Percentiles rank a stretch among this genome's conserved stretches.
Evolutionary conservation across 1,140 invertebrate species (phyloP).

Genomic region (Drosophila arawakana): DNA sequence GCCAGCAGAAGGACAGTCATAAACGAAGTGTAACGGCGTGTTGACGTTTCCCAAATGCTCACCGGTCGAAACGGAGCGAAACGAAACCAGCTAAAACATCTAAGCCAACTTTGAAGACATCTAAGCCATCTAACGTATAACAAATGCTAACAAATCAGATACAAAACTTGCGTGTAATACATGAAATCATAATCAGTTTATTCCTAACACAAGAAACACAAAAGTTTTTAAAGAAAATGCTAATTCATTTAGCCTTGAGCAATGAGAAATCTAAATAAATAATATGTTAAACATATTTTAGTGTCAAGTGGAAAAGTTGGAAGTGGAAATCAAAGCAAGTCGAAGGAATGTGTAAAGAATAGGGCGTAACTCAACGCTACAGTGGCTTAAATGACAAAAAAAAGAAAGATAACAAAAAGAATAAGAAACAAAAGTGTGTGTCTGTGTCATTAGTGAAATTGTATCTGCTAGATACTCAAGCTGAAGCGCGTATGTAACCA

Average conservation of each 20-base stretch:
- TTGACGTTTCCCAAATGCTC: constrained; percentile 57
- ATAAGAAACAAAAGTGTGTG: constrained; percentile 1
- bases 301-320: no score
- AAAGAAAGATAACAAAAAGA: constrained; percentile 13
- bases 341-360: no score
- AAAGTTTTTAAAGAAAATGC: no score
- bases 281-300: no score
- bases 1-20: constrained; percentile 67
- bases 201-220: no score
- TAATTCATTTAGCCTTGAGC: no score
- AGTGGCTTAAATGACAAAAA: constrained; percentile 23
- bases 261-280: no score
- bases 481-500: neutral
- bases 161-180: constrained; percentile 4
- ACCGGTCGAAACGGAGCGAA: constrained; percentile 31
- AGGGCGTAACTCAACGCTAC: neutral
- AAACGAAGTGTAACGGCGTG: constrained; percentile 71
- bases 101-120: neutral
- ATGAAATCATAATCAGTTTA: no score
- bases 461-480: constrained; percentile 21
- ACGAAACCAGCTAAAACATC: constrained; percentile 10
- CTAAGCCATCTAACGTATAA: constrained; percentile 29
- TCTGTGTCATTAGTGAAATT: constrained; percentile 28
- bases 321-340: no score
- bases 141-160: neutral